These are phyloP conservation scores for Euplagia quadripunctaria DNA, from an alignment of 2,888 invertebrate genomes.

Conservation along the genomic window DNA sequence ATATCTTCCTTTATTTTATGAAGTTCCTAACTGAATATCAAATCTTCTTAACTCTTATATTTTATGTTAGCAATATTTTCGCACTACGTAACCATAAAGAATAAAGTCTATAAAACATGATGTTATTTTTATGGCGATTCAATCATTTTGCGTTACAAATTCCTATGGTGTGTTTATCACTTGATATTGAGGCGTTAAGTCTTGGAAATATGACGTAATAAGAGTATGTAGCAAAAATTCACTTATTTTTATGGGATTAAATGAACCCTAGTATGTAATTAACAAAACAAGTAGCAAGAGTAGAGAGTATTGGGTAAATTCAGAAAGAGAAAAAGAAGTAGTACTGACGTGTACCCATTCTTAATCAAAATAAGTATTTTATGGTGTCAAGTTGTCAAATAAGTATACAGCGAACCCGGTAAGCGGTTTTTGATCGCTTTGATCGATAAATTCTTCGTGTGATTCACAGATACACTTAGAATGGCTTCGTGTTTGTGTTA, in stretches of 20 bases:
- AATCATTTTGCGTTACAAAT: constrained; percentile 54
- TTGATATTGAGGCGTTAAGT: constrained; percentile 14
- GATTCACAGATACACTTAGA: too few relatives aligned
- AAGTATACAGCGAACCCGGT: too few relatives aligned
- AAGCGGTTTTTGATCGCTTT: too few relatives aligned
- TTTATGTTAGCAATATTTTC: constrained; percentile 44
- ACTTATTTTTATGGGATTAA: neutral
- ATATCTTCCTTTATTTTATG: constrained; percentile 43
- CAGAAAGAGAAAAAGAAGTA: too few relatives aligned
- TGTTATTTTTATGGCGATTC: constrained; percentile 45
- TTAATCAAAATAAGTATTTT: too few relatives aligned
- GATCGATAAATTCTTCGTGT: too few relatives aligned
- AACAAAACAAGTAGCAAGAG: neutral
- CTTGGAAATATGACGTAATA: constrained; percentile 12
- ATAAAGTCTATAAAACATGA: constrained; percentile 44
- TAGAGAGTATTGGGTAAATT: neutral
- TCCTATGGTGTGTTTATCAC: constrained; percentile 41
- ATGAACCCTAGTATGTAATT: neutral
- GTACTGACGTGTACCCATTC: too few relatives aligned
- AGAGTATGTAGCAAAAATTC: neutral
- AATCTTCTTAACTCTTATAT: constrained; percentile 33
- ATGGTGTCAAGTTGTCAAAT: too few relatives aligned
- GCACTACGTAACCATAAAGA: constrained; percentile 41
- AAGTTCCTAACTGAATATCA: constrained; percentile 41
- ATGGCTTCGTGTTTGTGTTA: too few relatives aligned